Conservation (phyloP, 2,113 vertebrate genomes). For the Cryptotis parvus region DNA sequence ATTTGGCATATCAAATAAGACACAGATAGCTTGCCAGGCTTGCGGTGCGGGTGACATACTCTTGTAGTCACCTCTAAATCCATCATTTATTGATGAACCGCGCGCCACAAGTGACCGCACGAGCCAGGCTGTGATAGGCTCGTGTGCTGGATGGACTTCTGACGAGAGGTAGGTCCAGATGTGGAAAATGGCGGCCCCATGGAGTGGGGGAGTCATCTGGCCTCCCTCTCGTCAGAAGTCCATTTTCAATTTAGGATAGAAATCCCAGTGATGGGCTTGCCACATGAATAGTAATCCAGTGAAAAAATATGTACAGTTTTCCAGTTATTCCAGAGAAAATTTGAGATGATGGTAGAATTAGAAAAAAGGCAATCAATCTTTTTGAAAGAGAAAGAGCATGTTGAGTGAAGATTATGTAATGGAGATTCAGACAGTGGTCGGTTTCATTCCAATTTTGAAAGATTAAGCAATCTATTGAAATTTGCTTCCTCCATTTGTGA, state of each 20-base stretch:
- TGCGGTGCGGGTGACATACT: no score
- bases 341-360: slow-evolving; percentile 1
- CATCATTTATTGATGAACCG: no score
- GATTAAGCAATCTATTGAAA: neutral
- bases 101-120: no score
- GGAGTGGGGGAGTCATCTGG: no score
- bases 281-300: neutral
- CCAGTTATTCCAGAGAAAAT: slow-evolving; percentile 32
- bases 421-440: slow-evolving; percentile 31
- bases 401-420: neutral
- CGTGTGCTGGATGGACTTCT: no score
- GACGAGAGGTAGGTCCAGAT: no score
- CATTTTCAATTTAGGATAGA: neutral
- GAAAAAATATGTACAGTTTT: neutral
- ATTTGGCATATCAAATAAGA: no score
- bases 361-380: neutral
- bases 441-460: slow-evolving; percentile 15
- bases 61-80: no score
- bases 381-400: neutral
- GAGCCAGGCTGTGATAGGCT: no score
- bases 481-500: slow-evolving; percentile 47
- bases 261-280: neutral
- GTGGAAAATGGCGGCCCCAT: no score
- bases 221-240: no score
- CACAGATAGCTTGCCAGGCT: no score